phyloP scores from a whole-genome alignment of 1,140 invertebrate genomes.

The Ceratina calcarata region DNA sequence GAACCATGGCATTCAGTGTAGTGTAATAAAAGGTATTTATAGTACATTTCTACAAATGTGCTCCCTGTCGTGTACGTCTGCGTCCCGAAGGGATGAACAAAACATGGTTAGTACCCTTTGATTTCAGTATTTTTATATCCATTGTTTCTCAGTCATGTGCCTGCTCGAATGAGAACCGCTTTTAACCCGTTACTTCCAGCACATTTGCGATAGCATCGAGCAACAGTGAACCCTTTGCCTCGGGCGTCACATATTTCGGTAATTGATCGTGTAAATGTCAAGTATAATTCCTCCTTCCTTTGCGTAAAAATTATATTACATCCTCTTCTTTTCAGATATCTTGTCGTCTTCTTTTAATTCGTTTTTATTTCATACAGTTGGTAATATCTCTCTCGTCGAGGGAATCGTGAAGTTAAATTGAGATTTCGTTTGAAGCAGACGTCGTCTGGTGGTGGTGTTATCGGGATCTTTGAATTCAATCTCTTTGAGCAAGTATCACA shows the following conservation, averaged over 20 bases:
- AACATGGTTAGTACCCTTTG: neutral
- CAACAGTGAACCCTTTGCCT: conserved; percentile 4
- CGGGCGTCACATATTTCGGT: conserved; percentile 52
- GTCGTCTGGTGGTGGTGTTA: neutral
- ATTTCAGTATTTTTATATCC: neutral
- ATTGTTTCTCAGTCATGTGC: neutral
- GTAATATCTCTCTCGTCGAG: too few relatives aligned
- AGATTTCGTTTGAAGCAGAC: conserved; percentile 3
- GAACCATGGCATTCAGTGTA: conserved; percentile 57
- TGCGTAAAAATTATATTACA: too few relatives aligned
- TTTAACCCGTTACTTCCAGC: conserved; percentile 51
- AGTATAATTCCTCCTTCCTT: neutral
- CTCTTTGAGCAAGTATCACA: conserved; percentile 37
- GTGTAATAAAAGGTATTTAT: conserved; percentile 62
- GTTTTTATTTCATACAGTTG: too few relatives aligned
- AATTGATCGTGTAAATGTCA: conserved; percentile 49
- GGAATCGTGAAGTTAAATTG: neutral
- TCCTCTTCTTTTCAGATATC: neutral
- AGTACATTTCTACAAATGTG: conserved; percentile 45
- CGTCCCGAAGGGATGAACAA: too few relatives aligned
- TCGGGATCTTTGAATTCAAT: conserved; percentile 36
- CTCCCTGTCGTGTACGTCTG: neutral
- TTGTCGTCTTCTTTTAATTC: too few relatives aligned
- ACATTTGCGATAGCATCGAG: conserved; percentile 57
- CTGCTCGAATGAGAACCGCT: conserved; percentile 55